phyloP scores from a whole-genome alignment of 2,888 invertebrate species.

The Andrena praecox region DNA sequence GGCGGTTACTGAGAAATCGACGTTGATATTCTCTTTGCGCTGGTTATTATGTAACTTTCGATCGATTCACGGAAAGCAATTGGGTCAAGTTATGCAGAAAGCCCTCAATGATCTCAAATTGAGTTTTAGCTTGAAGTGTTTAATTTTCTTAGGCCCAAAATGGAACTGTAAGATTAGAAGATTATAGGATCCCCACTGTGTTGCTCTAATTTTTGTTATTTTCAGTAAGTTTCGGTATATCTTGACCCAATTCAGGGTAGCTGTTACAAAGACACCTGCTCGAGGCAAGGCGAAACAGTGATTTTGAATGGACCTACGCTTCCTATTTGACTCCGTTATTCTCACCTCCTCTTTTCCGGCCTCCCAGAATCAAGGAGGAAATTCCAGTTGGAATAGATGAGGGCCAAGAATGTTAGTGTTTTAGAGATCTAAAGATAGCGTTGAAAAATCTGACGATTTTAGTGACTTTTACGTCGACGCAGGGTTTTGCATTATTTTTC shows the following conservation, averaged over 20 bases:
- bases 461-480: too few species aligned
- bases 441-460: too few species aligned
- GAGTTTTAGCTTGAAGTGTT: too few species aligned
- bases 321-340: neutral
- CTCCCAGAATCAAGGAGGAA: neutral
- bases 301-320: neutral
- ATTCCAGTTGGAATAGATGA: neutral
- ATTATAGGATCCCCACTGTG: too few species aligned
- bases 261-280: neutral
- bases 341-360: neutral
- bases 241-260: neutral
- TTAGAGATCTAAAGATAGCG: too few species aligned
- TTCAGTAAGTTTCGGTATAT: too few species aligned
- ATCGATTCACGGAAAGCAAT: neutral
- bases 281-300: neutral
- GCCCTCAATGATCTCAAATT: too few species aligned
- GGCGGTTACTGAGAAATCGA: neutral
- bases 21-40: neutral
- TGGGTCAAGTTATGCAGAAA: too few species aligned
- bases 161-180: too few species aligned
- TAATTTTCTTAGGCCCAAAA: too few species aligned
- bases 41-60: neutral
- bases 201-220: too few species aligned
- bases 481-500: too few species aligned
- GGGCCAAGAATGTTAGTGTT: neutral